Evolutionary conservation across 2,797 vertebrate species (phyloP), one percentile per base, ranked within the genome.

Genomic region (Xerus rutilus): DNA sequence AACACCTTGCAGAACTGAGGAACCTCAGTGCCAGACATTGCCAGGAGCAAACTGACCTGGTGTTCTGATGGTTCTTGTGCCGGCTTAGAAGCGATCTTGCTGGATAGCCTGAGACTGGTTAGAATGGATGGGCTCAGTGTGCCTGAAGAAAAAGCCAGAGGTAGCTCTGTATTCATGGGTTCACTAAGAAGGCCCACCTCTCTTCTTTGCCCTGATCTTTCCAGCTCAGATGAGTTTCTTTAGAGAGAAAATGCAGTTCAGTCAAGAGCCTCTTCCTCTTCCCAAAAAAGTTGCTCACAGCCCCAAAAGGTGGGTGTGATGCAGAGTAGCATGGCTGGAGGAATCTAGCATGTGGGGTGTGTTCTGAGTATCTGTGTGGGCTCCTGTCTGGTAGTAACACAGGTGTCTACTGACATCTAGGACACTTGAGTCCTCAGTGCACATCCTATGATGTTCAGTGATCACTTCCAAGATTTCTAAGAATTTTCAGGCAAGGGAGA

Each of bases 201-300:
- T 76, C 59, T 79, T 57, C 90, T 95, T 12, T 49, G 74, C 54
- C 85, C 4, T 4, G 25, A 83, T 88, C 93, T 90, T 70, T 74
- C 77, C 18, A 12, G 90, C 32, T 30, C 54, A 18, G 96, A 95
- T 97, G 82, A 96, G 96, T 98, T 95, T 98, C 96, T 97, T 97
- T 93, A 94, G 15, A 93, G 89, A 96, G 79, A 90, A 98, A 96
- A 96, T 86, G 17, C 57, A 95, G 91, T 92, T 95, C 65, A 45
- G 70, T 86, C 95, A 91, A 76, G 95, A 97, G 96, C 87, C 78
- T 11, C 9, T 9, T 45, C 11, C 35, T 28, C 18, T 54, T 32
- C 54, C 64, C 52, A 35, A 20, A 32, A 7, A 0, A 8, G 20
- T 20, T 13, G 52, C 14, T 69, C 90, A 87, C 67, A 54, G 89